Conservation (phyloP, 2,797 vertebrate genomes). For the Neosilurus mollespiculum region DNA sequence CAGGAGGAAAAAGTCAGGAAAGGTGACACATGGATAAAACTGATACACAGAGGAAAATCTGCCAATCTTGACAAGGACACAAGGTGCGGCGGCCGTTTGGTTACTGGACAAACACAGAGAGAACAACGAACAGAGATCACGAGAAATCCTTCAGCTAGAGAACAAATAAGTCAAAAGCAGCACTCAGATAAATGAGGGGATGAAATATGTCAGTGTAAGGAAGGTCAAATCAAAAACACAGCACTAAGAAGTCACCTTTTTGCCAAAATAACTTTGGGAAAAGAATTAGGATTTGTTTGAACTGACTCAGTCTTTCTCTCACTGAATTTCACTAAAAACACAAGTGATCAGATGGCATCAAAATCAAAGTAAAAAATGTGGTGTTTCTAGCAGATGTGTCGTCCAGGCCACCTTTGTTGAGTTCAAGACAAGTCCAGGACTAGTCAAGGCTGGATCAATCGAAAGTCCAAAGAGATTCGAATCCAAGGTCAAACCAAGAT, state of each 20-base stretch:
- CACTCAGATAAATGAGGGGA: conserved; percentile 16
- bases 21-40: neutral
- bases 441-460: too few relatives aligned
- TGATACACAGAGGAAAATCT: neutral
- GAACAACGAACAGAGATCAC: neutral
- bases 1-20: neutral
- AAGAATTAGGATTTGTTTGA: neutral
- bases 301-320: neutral
- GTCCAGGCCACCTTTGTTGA: too few relatives aligned
- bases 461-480: too few relatives aligned
- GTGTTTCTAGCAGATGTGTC: neutral
- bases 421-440: too few relatives aligned
- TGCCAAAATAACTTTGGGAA: neutral
- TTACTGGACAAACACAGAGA: neutral
- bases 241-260: neutral
- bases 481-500: too few relatives aligned
- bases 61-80: neutral
- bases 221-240: neutral
- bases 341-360: neutral
- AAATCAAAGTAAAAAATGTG: neutral
- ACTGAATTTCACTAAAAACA: neutral
- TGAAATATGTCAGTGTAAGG: conserved; percentile 1
- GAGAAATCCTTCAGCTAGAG: neutral
- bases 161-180: conserved; percentile 6
- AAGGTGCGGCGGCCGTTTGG: too few relatives aligned